phyloP scores from a whole-genome alignment of 2,888 invertebrate species.

The Andrena haemorrhoa region DNA sequence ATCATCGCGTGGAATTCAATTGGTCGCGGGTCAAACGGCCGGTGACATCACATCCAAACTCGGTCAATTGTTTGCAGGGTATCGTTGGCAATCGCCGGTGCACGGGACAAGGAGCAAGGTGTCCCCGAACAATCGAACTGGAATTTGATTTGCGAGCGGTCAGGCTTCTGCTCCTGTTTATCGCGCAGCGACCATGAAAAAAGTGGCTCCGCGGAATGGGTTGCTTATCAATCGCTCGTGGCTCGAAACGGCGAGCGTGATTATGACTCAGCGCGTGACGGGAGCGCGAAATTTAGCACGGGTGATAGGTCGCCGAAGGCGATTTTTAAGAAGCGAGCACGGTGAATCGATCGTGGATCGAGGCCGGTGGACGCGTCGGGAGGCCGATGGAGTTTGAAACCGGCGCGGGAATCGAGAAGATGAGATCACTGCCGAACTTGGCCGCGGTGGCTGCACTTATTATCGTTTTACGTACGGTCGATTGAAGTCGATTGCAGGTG shows the following conservation, averaged over 20 bases:
- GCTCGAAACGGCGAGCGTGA: neutral
- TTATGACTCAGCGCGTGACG: neutral
- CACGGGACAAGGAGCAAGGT: neutral
- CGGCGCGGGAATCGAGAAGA: constrained; percentile 41
- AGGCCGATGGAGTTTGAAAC: constrained; percentile 21
- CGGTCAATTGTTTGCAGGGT: constrained; percentile 19
- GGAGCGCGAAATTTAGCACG: constrained; percentile 1
- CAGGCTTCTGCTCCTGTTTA: no score
- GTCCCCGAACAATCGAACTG: neutral
- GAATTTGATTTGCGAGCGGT: no score
- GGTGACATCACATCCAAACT: constrained; percentile 71
- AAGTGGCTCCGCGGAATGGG: no score
- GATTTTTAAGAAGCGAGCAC: neutral
- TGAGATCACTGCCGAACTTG: constrained; percentile 70
- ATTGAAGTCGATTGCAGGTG: constrained; percentile 55
- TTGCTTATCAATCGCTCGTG: neutral
- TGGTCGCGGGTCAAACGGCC: constrained; percentile 66
- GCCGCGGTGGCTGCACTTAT: constrained; percentile 41
- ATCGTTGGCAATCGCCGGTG: constrained; percentile 41
- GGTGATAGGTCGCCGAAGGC: constrained; percentile 24
- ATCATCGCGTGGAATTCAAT: constrained; percentile 66
- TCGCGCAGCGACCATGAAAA: no score
- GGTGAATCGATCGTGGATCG: constrained; percentile 19
- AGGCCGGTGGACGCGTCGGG: neutral
- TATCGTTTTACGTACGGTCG: constrained; percentile 37